Conservation (phyloP, 2,888 invertebrate genomes). For the Rhagophthalmus giganteus region DNA sequence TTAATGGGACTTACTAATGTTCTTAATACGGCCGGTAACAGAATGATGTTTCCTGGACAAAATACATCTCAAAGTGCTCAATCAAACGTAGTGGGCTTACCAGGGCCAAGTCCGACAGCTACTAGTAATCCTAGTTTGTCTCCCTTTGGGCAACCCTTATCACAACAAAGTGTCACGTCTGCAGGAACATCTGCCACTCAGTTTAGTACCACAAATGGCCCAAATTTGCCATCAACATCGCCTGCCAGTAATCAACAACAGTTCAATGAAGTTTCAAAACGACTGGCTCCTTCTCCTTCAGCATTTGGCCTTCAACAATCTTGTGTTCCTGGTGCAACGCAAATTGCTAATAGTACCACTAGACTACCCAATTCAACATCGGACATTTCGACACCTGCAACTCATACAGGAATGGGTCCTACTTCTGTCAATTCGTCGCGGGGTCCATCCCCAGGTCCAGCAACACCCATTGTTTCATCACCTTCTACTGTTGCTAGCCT, state of each 20-base stretch:
- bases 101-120: constrained; percentile 74
- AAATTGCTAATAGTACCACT: constrained; percentile 50
- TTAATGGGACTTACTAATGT: constrained; percentile 32
- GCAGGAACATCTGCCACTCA: constrained; percentile 50
- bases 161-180: constrained; percentile 46
- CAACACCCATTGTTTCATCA: constrained; percentile 53
- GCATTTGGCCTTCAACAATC: constrained; percentile 45
- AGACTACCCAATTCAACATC: constrained; percentile 47
- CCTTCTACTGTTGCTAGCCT: constrained; percentile 54
- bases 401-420: constrained; percentile 62
- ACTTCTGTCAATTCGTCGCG: constrained; percentile 65
- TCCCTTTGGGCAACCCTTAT: constrained; percentile 70
- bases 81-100: constrained; percentile 70
- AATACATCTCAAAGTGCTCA: constrained; percentile 56
- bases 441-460: constrained; percentile 60
- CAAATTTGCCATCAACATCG: constrained; percentile 52
- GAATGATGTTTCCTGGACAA: constrained; percentile 52
- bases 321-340: constrained; percentile 48
- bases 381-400: constrained; percentile 61
- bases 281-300: constrained; percentile 57
- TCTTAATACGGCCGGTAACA: constrained; percentile 45
- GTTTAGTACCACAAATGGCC: constrained; percentile 53
- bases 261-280: constrained; percentile 64
- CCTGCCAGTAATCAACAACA: constrained; percentile 52
- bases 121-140: constrained; percentile 65